phyloP scores from a whole-genome alignment of 92 coral and sea anemone species.

The Nematostella vectensis region DNA sequence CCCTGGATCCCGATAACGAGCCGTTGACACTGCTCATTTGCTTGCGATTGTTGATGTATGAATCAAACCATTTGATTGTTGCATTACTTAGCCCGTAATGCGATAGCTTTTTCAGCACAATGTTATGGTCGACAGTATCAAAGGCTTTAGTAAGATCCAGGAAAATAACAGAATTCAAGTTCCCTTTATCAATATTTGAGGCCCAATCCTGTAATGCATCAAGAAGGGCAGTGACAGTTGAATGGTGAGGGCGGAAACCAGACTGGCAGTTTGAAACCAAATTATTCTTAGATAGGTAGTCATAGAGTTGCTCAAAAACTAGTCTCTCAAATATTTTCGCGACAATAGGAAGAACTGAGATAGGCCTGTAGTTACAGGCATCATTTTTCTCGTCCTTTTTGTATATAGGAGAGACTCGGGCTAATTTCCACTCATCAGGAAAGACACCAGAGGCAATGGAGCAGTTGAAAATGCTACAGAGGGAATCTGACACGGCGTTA shows the following conservation, averaged over 20 bases:
- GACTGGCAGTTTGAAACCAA: slow-evolving; percentile 1
- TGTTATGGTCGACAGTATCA: neutral
- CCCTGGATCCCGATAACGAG: neutral
- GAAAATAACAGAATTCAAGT: neutral
- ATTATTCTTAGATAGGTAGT: no score
- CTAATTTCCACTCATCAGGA: neutral
- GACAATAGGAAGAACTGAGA: no score
- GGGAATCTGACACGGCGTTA: neutral
- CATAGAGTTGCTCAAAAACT: neutral
- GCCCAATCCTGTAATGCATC: slow-evolving; percentile 3
- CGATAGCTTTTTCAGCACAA: neutral
- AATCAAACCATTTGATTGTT: neutral
- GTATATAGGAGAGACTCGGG: neutral
- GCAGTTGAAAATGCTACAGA: neutral
- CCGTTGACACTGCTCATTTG: slow-evolving; percentile 2
- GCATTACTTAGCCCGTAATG: neutral
- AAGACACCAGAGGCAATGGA: neutral
- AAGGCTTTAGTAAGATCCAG: slow-evolving; percentile 1
- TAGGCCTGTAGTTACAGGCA: neutral
- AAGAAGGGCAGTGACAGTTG: slow-evolving; percentile 4
- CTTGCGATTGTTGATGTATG: neutral
- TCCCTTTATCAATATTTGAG: slow-evolving; percentile 3
- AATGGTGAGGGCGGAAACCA: slow-evolving; percentile 1
- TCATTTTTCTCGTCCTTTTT: neutral
- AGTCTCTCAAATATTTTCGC: neutral